A percentile compares a stretch with the other conserved stretches of the same genome.
These are phyloP conservation scores for Cactoblastis cactorum DNA, from an alignment of 2,888 invertebrate genomes.

Conservation along the genomic window DNA sequence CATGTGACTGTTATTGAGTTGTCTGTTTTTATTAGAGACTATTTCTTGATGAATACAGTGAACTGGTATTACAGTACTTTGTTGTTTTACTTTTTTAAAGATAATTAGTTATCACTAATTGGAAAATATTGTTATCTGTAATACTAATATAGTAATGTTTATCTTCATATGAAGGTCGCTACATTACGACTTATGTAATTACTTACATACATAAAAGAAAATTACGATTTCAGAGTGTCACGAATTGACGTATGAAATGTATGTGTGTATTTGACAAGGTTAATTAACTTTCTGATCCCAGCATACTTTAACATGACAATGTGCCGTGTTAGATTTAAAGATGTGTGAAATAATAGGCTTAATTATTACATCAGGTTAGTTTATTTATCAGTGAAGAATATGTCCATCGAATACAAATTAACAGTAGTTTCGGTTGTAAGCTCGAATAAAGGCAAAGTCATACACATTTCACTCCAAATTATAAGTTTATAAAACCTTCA, in stretches of 20 bases:
- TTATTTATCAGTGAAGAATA: conserved; percentile 33
- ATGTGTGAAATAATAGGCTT: conserved; percentile 19
- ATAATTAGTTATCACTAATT: conserved; percentile 13
- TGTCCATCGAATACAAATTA: conserved; percentile 20
- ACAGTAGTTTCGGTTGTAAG: conserved; percentile 35
- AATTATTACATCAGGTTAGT: conserved; percentile 23
- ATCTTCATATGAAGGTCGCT: background rate
- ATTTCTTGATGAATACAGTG: conserved; percentile 60
- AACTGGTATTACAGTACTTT: conserved; percentile 41
- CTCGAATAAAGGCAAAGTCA: conserved; percentile 50
- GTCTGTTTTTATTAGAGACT: conserved; percentile 50
- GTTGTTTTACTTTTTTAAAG: conserved; percentile 29
- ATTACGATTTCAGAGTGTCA: background rate
- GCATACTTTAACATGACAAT: too few species aligned
- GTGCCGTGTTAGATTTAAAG: too few species aligned
- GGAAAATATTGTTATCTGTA: conserved; percentile 5
- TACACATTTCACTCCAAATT: conserved; percentile 27
- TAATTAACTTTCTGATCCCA: too few species aligned
- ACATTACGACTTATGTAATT: background rate
- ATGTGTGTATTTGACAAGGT: too few species aligned
- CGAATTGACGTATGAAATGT: background rate
- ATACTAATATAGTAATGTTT: background rate
- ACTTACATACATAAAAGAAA: background rate
- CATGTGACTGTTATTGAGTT: conserved; percentile 44
- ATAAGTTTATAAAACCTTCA: background rate